Evolutionary conservation across 2,113 vertebrate genomes (phyloP).

Genomic region (Muntiacus reevesi): DNA sequence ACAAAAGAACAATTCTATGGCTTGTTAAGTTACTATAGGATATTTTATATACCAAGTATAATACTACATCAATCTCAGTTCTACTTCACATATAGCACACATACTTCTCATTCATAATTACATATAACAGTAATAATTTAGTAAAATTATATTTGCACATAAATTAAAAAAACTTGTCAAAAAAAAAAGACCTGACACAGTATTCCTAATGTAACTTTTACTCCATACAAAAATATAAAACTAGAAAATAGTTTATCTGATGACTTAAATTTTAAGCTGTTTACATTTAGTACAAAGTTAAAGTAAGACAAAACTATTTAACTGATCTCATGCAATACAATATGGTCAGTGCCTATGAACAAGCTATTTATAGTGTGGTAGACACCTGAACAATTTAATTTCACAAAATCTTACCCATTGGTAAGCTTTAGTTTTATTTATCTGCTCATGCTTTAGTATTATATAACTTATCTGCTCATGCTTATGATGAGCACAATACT

Average conservation of each 20-base stretch:
- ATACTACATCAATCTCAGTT: not conserved
- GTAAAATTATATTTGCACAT: not conserved
- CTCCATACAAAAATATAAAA: not conserved
- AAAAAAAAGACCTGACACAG: not conserved
- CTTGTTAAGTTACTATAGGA: slow-evolving; percentile 89
- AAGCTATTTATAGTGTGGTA: not conserved
- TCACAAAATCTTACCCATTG: slow-evolving; percentile 1
- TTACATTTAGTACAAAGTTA: slow-evolving; percentile 2
- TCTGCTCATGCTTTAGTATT: not conserved
- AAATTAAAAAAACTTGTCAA: not conserved
- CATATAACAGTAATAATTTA: not conserved
- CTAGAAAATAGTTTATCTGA: not conserved
- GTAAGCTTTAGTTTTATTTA: not conserved
- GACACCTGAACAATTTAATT: not conserved
- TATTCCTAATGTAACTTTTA: not conserved
- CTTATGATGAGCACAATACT: not conserved
- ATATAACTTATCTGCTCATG: not conserved
- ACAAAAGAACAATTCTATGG: slow-evolving; percentile 90
- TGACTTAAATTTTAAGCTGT: not conserved
- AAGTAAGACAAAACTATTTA: slow-evolving; percentile 23
- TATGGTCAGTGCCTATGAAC: not conserved
- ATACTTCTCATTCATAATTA: not conserved
- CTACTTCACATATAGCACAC: slow-evolving; percentile 3
- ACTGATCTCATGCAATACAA: not conserved
- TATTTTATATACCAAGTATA: slow-evolving; percentile 70